These are phyloP conservation scores for Alsophila aescularia DNA, from an alignment of 2,888 invertebrate genomes.

Conservation along the genomic window DNA sequence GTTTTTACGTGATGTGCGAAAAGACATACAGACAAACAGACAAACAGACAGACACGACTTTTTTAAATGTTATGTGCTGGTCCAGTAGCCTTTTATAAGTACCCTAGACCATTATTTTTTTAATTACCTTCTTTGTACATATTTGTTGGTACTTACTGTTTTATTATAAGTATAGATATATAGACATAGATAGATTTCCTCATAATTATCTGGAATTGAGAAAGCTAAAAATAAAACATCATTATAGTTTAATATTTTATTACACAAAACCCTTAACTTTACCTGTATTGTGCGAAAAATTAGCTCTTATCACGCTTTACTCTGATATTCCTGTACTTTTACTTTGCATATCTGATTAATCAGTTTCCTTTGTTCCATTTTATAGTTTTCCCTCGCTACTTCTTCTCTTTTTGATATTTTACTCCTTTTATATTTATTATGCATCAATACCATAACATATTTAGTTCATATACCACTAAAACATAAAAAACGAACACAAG, in stretches of 20 bases:
- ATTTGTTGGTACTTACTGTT: too few species aligned
- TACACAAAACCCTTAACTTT: conserved; percentile 4
- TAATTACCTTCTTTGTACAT: too few species aligned
- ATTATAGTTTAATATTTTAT: conserved; percentile 9
- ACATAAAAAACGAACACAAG: conserved; percentile 24
- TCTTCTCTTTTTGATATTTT: neutral
- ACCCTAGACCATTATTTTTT: too few species aligned
- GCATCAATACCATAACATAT: conserved; percentile 1
- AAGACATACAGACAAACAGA: too few species aligned
- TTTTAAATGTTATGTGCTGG: too few species aligned
- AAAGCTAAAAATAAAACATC: conserved; percentile 9
- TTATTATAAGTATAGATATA: too few species aligned
- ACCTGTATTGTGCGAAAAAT: neutral
- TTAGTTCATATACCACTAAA: conserved; percentile 20
- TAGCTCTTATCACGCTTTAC: too few species aligned
- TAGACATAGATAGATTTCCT: too few species aligned
- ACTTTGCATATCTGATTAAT: conserved; percentile 7
- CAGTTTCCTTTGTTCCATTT: conserved; percentile 10
- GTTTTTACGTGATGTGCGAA: too few species aligned
- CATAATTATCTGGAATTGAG: neutral
- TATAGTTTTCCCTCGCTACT: conserved; percentile 8
- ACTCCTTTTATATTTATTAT: neutral
- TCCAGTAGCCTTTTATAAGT: too few species aligned
- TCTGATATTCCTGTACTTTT: conserved; percentile 7
- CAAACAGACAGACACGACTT: too few species aligned